Conservation (phyloP, 64 coral and sea anemone species). For the Stylophora pistillata region DNA sequence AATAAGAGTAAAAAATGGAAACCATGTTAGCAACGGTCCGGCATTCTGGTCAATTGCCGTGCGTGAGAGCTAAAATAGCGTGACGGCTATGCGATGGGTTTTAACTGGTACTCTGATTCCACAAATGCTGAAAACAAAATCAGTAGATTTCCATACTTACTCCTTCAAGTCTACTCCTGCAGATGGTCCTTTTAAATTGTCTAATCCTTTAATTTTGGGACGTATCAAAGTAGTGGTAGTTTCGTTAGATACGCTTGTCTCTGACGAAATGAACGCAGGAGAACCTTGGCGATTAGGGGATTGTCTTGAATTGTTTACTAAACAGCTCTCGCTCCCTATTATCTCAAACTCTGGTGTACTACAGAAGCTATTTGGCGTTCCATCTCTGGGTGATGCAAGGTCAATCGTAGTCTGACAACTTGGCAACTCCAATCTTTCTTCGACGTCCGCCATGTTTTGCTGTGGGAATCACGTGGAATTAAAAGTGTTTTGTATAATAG, state of each 20-base stretch:
- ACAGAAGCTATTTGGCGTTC: conserved; percentile 34
- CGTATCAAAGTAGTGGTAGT: neutral
- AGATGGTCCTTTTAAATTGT: neutral
- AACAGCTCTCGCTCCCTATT: conserved; percentile 27
- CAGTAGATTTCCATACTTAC: neutral
- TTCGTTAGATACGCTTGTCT: neutral
- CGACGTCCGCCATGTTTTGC: conserved; percentile 40
- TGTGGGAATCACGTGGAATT: conserved; percentile 42
- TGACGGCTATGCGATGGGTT: too few relatives aligned
- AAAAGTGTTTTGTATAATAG: conserved; percentile 22
- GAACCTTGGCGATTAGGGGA: neutral
- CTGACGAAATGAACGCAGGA: neutral
- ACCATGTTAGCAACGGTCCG: neutral
- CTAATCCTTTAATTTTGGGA: conserved; percentile 25
- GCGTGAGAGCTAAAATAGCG: neutral
- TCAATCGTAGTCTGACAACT: conserved; percentile 17
- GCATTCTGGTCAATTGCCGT: neutral
- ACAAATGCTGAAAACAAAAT: neutral
- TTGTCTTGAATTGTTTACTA: neutral
- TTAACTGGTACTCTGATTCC: neutral
- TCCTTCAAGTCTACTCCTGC: neutral
- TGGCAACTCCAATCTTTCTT: conserved; percentile 12
- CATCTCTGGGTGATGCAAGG: conserved; percentile 22
- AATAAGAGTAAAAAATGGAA: neutral
- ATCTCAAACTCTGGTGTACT: conserved; percentile 40